These are phyloP conservation scores for Yoshiicerus persimilis DNA, from an alignment of 1,140 invertebrate species.

Conservation along the genomic window DNA sequence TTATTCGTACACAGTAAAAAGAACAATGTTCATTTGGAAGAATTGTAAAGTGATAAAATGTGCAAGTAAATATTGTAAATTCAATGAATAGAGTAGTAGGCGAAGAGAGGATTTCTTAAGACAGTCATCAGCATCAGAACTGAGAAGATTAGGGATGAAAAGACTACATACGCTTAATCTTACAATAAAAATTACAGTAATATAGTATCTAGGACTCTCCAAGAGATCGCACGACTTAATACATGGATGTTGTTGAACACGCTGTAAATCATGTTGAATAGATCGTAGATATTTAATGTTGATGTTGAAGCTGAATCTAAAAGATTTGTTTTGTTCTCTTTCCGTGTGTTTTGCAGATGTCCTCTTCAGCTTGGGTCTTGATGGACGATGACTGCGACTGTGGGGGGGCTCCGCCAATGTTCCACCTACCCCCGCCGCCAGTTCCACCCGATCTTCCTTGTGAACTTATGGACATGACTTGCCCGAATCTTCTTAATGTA, in stretches of 20 bases:
- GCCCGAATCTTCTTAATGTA: constrained; percentile 46
- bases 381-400: constrained; percentile 50
- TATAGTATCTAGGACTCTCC: background rate
- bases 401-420: constrained; percentile 46
- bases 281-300: constrained; percentile 6
- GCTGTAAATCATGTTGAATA: constrained; percentile 25
- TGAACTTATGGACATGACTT: constrained; percentile 47
- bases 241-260: constrained; percentile 21
- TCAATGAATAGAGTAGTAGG: background rate
- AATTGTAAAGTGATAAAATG: background rate
- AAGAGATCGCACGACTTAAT: background rate
- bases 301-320: background rate
- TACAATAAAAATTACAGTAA: background rate
- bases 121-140: background rate
- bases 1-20: background rate
- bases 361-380: constrained; percentile 49
- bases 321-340: constrained; percentile 22
- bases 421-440: constrained; percentile 47
- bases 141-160: background rate
- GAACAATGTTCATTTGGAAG: background rate
- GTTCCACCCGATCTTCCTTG: constrained; percentile 48
- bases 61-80: background rate
- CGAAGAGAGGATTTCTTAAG: background rate
- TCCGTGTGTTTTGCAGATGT: constrained; percentile 46
- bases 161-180: background rate